phyloP scores from a whole-genome alignment of 2,113 vertebrate genomes.

The Rhinoderma darwinii region DNA sequence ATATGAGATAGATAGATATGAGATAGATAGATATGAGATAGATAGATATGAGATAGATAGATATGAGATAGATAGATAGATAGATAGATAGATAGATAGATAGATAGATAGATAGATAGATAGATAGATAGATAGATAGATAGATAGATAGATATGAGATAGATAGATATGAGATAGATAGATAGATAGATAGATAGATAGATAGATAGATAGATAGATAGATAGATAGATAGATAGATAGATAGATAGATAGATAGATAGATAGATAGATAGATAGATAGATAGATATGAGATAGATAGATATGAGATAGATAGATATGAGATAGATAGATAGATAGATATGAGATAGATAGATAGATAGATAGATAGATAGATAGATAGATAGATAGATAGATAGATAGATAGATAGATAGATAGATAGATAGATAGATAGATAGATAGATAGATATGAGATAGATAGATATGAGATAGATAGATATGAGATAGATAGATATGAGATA shows the following conservation, averaged over 20 bases:
- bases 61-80: background rate
- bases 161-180: background rate
- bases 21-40: no score
- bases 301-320: no score
- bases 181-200: no score
- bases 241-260: constrained; percentile 14
- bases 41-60: background rate
- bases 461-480: background rate
- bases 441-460: background rate
- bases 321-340: no score
- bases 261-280: constrained; percentile 7
- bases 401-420: background rate
- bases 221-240: background rate
- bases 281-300: no score
- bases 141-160: background rate
- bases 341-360: background rate
- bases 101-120: constrained; percentile 5
- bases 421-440: background rate
- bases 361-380: background rate
- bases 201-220: no score
- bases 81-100: background rate
- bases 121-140: constrained; percentile 11
- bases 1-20: constrained; percentile 1
- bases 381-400: background rate
- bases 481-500: background rate